A percentile compares a stretch with the other conserved stretches of the same genome.
Conservation (phyloP, 1,140 invertebrate genomes). For the Oryctes rhinoceros region DNA sequence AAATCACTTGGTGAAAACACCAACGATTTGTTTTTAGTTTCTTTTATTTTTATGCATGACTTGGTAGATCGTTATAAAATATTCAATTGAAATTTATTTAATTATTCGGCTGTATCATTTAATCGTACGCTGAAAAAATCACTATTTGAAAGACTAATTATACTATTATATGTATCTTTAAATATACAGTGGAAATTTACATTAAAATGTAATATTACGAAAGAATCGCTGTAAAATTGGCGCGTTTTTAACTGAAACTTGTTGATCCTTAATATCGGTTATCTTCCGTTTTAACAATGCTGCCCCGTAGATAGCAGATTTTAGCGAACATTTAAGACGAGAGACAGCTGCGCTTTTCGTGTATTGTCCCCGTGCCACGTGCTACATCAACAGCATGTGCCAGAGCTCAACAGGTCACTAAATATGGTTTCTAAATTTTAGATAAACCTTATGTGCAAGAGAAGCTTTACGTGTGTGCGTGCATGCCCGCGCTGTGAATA, state of each 20-base stretch:
- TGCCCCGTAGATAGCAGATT: not conserved
- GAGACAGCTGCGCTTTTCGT: not conserved
- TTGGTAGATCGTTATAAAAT: too few relatives aligned
- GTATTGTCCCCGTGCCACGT: not conserved
- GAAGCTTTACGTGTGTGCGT: not conserved
- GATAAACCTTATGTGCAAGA: not conserved
- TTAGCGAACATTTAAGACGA: not conserved
- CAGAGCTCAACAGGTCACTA: conserved; percentile 3
- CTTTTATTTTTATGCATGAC: too few relatives aligned
- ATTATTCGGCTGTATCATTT: too few relatives aligned
- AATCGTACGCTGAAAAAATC: too few relatives aligned
- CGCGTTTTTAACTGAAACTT: not conserved
- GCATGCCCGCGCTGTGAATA: not conserved
- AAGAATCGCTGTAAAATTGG: too few relatives aligned
- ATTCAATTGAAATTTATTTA: too few relatives aligned
- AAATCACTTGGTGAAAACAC: too few relatives aligned
- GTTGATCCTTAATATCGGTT: not conserved
- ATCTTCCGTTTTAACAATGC: not conserved
- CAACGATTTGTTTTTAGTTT: too few relatives aligned
- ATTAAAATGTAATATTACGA: too few relatives aligned
- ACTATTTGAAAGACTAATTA: too few relatives aligned
- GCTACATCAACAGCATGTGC: not conserved
- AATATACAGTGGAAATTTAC: too few relatives aligned
- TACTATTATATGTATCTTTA: too few relatives aligned
- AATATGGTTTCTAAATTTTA: not conserved